Evolutionary conservation across 2,888 invertebrate genomes (phyloP).

Genomic region (Choristoneura rosaceana): DNA sequence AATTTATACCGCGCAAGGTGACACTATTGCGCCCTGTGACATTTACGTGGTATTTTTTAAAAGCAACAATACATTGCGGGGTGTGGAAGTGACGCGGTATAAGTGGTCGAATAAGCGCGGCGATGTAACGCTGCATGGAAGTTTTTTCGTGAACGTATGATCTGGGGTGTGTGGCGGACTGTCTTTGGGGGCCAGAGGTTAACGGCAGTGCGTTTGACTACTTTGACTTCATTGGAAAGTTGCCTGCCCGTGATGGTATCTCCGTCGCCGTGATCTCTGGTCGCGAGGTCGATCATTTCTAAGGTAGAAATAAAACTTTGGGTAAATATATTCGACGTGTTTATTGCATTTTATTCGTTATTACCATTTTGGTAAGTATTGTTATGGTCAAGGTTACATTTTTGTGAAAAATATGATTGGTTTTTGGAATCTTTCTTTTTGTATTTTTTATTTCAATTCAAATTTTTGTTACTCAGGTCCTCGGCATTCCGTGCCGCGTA

Average conservation of each 20-base stretch:
- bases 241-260: conserved; percentile 58
- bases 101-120: neutral
- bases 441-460: no score
- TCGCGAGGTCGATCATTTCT: conserved; percentile 53
- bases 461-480: no score
- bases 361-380: no score
- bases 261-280: conserved; percentile 57
- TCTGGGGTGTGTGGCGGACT: neutral
- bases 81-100: neutral
- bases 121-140: neutral
- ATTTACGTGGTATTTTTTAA: conserved; percentile 39
- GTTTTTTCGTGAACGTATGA: neutral
- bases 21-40: conserved; percentile 31
- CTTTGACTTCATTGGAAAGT: conserved; percentile 58
- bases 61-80: neutral
- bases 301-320: conserved; percentile 35
- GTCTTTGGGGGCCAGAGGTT: conserved; percentile 51
- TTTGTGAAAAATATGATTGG: no score
- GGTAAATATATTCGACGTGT: no score
- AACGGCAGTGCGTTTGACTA: conserved; percentile 44
- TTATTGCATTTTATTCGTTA: no score
- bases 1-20: conserved; percentile 31
- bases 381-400: no score
- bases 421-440: no score
- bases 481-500: no score